Evolutionary conservation across 2,113 vertebrate species (phyloP).

Genomic region (Cyanoliseus patagonus): DNA sequence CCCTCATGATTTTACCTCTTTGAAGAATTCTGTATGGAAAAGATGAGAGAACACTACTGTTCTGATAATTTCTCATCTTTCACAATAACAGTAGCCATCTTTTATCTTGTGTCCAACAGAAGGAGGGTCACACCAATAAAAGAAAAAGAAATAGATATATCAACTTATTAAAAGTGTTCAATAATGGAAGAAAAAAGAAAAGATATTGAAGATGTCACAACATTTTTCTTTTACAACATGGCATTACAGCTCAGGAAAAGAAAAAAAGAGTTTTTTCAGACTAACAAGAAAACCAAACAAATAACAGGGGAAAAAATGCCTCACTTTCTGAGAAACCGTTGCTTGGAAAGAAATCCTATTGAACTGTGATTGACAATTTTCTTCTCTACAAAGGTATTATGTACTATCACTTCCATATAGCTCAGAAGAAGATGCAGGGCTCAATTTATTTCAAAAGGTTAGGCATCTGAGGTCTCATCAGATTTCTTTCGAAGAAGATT

Average conservation of each 20-base stretch:
- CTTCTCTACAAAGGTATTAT: not conserved
- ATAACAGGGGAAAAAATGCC: not conserved
- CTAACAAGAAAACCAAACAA: not conserved
- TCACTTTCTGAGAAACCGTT: not conserved
- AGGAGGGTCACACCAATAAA: not conserved
- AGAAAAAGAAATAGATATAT: not conserved
- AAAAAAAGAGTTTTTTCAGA: not conserved
- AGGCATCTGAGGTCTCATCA: not conserved
- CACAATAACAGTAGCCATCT: not conserved
- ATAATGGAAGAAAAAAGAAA: not conserved
- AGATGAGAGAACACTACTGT: not conserved
- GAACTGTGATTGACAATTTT: not conserved
- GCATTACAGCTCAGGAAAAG: not conserved
- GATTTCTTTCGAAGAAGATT: not conserved
- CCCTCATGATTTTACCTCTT: not conserved
- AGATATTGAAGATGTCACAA: not conserved
- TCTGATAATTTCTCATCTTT: not conserved
- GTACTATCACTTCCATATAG: not conserved
- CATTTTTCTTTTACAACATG: not conserved
- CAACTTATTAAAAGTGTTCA: not conserved
- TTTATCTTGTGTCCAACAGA: not conserved
- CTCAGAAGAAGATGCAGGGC: not conserved
- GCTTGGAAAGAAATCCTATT: not conserved
- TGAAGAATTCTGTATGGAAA: not conserved
- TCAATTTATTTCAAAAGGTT: not conserved